These are phyloP conservation scores for Apostichopus leukothele DNA, from an alignment of 53 echinoderm and acorn worm genomes.

Conservation along the genomic window DNA sequence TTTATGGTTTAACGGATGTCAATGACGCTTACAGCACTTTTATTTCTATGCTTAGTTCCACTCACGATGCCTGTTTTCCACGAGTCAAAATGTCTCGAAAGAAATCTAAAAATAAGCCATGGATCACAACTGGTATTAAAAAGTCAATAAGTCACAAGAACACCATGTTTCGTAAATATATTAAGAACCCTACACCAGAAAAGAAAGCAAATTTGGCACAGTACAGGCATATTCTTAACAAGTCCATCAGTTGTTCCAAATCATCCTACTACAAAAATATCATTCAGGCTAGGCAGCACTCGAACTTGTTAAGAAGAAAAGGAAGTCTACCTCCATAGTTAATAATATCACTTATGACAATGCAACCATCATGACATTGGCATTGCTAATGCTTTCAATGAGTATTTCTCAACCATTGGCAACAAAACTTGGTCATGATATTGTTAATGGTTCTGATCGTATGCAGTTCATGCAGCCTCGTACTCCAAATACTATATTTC, in stretches of 20 bases:
- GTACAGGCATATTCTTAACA: not conserved
- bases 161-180: not conserved
- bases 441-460: not conserved
- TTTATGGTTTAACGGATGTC: not conserved
- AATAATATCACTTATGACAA: not conserved
- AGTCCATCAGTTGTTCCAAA: conserved; percentile 7
- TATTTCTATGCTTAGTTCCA: not conserved
- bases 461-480: not conserved
- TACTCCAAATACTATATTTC: not conserved
- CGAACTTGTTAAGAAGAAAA: conserved; percentile 1
- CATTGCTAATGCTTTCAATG: conserved; percentile 14
- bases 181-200: too few relatives aligned
- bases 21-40: conserved; percentile 15
- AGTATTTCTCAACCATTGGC: not conserved
- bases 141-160: not conserved
- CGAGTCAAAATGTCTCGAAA: not conserved
- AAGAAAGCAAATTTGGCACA: not conserved
- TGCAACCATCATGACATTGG: not conserved
- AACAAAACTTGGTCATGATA: conserved; percentile 1
- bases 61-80: not conserved
- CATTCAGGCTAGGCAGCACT: not conserved
- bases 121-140: not conserved
- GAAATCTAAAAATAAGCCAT: not conserved
- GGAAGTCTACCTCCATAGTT: not conserved
- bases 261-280: conserved; percentile 8